Evolutionary conservation across 2,888 invertebrate species (phyloP), one percentile per base, ranked within the genome.

Genomic region (Eumacrocentrus americanus): DNA sequence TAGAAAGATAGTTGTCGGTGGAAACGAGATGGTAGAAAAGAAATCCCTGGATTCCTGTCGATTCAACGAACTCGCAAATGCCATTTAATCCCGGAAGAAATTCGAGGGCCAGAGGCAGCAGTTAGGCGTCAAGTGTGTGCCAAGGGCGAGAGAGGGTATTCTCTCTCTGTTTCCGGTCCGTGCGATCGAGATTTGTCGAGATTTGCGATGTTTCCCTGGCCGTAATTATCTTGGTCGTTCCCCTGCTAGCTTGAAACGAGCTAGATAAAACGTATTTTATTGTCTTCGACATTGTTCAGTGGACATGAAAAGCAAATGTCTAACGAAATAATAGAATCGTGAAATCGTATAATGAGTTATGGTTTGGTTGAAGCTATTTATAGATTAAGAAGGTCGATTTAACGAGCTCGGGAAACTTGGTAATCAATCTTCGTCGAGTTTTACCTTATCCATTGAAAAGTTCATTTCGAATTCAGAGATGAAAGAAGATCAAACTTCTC

Each of bases 11-110:
- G n/a, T n/a, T n/a, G n/a, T n/a, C n/a, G n/a, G n/a, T n/a, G n/a
- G n/a, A n/a, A n/a, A n/a, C n/a, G n/a, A n/a, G n/a, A n/a, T n/a
- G n/a, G n/a, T n/a, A n/a, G n/a, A n/a, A n/a, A n/a, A n/a, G n/a
- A n/a, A n/a, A n/a, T n/a, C n/a, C n/a, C n/a, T n/a, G n/a, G n/a
- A n/a, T 52, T 52, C 40, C 7, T 23, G 52, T 25, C 25, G 52
- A 52, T 52, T 52, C 14, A 37, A 7, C 3, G n/a, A n/a, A n/a
- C 11, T 40, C 25, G 12, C 23, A 40, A 40, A 20, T 58, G 35
- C 52, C 52, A 53, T 58, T 52, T 58, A 58, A 52, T 58, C 52
- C 46, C 46, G 25, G 37, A 58, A 52, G 46, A 52, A 58, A 51
- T 51, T 51, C 35, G 34, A 58, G 16, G 37, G 37, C 44, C 44